Percentiles rank a stretch among this genome's conserved stretches.
Evolutionary conservation across 2,113 vertebrate species (phyloP).

Genomic region (Illadopsis cleaveri): DNA sequence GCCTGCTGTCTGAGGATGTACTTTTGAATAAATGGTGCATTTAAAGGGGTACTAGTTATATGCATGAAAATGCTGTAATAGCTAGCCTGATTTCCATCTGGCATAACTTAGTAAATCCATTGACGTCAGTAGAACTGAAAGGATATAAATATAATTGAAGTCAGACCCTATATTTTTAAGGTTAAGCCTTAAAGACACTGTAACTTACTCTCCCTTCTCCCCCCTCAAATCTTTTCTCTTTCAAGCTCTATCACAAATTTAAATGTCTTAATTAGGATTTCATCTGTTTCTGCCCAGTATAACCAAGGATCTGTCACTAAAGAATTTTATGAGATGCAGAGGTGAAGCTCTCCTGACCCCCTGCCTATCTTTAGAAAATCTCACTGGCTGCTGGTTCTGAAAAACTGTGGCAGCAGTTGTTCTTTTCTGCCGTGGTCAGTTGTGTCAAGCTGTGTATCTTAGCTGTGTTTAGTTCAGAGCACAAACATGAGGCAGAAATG

Average conservation of each 20-base stretch:
- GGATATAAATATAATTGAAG: constrained; percentile 8
- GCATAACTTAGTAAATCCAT: background rate
- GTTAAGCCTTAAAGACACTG: background rate
- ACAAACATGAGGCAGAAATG: constrained; percentile 28
- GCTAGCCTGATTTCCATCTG: background rate
- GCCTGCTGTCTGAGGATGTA: background rate
- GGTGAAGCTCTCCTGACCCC: background rate
- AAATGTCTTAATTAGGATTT: constrained; percentile 3
- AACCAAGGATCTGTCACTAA: constrained; percentile 18
- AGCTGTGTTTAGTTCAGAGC: constrained; percentile 41
- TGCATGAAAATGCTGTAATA: background rate
- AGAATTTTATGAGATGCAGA: background rate
- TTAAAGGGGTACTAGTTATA: background rate
- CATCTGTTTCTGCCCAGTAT: background rate
- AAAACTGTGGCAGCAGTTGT: background rate
- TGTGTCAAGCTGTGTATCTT: background rate
- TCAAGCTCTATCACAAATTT: background rate
- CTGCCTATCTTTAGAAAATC: constrained; percentile 25
- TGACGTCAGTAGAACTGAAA: background rate
- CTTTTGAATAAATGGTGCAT: background rate
- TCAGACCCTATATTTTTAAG: background rate
- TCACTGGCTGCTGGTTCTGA: background rate
- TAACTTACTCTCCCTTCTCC: background rate
- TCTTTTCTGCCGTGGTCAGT: constrained; percentile 33
- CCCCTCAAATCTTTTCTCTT: background rate